phyloP scores from a whole-genome alignment of 2,113 vertebrate genomes.

The Dasyornis broadbenti region DNA sequence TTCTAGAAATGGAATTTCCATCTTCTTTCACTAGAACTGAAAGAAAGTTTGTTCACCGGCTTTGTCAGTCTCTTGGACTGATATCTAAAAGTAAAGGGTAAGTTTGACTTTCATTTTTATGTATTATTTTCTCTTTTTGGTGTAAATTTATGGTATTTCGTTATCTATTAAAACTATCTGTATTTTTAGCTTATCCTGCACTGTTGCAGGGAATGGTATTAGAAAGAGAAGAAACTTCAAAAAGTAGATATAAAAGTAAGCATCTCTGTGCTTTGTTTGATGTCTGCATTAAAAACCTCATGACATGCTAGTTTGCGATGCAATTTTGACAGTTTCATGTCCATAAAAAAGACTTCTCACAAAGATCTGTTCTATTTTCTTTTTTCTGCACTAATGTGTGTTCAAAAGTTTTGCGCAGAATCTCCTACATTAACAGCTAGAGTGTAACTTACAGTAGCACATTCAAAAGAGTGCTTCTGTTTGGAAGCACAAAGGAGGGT shows the following conservation, averaged over 20 bases:
- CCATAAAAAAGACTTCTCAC: not conserved
- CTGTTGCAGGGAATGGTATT: not conserved
- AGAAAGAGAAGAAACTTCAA: not conserved
- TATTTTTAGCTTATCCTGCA: not conserved
- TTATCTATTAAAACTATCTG: not conserved
- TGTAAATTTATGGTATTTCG: not conserved
- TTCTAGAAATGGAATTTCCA: conserved; percentile 91
- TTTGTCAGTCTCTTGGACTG: conserved; percentile 87
- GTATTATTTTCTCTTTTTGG: not conserved
- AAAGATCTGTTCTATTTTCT: not conserved
- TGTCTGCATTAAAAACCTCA: fast-evolving
- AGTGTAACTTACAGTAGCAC: not conserved
- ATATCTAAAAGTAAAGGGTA: conserved; percentile 93
- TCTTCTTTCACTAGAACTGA: conserved; percentile 86
- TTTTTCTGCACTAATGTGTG: fast-evolving
- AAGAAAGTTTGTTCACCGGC: conserved; percentile 88
- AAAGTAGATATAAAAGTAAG: not conserved
- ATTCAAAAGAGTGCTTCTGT: not conserved
- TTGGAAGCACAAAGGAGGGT: not conserved
- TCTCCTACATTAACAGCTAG: not conserved
- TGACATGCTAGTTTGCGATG: fast-evolving
- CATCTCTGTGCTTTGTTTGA: not conserved
- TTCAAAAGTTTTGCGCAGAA: not conserved
- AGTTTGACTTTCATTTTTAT: not conserved
- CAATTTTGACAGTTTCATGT: not conserved